Conservation (phyloP, 2,888 invertebrate genomes). For the Falcaria lacertinaria region DNA sequence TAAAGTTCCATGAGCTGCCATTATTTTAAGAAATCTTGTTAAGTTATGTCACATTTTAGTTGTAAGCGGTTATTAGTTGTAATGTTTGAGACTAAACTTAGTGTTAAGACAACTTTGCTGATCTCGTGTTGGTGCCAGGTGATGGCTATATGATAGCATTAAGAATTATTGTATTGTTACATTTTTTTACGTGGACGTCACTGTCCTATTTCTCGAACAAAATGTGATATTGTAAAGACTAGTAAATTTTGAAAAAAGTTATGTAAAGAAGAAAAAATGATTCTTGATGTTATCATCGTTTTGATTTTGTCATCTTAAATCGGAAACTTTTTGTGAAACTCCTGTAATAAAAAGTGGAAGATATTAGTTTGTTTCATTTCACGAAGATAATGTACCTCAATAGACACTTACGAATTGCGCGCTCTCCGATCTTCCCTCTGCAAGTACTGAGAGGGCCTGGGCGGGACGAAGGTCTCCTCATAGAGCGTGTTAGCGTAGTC, state of each 20-base stretch:
- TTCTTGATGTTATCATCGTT: constrained; percentile 78
- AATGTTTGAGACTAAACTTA: constrained; percentile 65
- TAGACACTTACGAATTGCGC: constrained; percentile 50
- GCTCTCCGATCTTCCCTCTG: constrained; percentile 48
- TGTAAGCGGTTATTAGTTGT: constrained; percentile 65
- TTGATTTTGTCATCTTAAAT: constrained; percentile 74
- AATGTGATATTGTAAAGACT: constrained; percentile 78
- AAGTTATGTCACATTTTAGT: constrained; percentile 62
- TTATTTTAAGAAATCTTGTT: constrained; percentile 64
- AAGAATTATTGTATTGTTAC: constrained; percentile 76
- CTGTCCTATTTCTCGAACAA: constrained; percentile 71
- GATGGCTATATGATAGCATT: constrained; percentile 74
- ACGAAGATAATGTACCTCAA: background rate
- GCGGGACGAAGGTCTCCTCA: constrained; percentile 60
- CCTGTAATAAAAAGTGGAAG: constrained; percentile 63
- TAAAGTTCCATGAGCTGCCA: constrained; percentile 66
- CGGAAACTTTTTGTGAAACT: constrained; percentile 74
- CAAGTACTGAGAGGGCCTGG: constrained; percentile 53
- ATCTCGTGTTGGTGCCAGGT: constrained; percentile 73
- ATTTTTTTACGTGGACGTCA: constrained; percentile 74
- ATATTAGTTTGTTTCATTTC: constrained; percentile 23
- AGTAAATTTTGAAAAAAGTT: constrained; percentile 64
- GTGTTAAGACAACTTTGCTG: constrained; percentile 67
- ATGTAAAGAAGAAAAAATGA: constrained; percentile 61
- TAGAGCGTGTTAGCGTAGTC: constrained; percentile 57